Evolutionary conservation across 2,888 invertebrate genomes (phyloP), one percentile per base, ranked within the genome.

Genomic region (Noctua fimbriata): DNA sequence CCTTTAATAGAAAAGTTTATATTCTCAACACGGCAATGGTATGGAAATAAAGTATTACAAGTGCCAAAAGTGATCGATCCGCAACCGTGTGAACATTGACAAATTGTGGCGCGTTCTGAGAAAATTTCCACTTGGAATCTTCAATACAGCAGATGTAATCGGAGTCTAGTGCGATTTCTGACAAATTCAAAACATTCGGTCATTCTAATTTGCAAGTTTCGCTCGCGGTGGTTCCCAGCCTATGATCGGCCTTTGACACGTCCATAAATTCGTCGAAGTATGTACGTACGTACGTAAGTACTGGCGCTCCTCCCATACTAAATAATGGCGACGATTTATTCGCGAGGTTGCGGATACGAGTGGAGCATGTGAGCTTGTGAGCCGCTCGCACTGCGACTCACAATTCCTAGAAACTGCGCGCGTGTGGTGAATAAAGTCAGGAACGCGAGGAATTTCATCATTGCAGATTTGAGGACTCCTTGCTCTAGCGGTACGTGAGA

Each of bases 391-490:
- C 91, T 91, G 92, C 93, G 92, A 92, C 92, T 93, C 94, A 93
- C 91, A 91, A 91, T 97, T 96, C 96, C 94, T 94, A 96, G 96
- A 96, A 97, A 84, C 90, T 87, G 86, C 87, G 94, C 94, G 95
- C 95, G 96, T 95, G 96, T 96, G 95, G 94, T 95, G 97, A 96
- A 97, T 97, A 96, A 95, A 96, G 92, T 87, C 91, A 87, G 93
- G 94, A 95, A 93, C 93, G 94, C 90, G 83, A 90, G 93, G 96
- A 95, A 97, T 97, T 95, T 93, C 93, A 94, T 94, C 95, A 94
- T 92, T 94, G 95, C 95, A 95, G 96, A 96, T 96, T 95, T 95
- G 93, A 96, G 95, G 94, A 93, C 93, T 93, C 91, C 87, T 92
- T 90, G 92, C 92, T 93, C 93, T 92, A 87, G 85, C 91, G 82